Evolutionary conservation across 2,113 vertebrate species (phyloP).

Genomic region (Jacana jacana): DNA sequence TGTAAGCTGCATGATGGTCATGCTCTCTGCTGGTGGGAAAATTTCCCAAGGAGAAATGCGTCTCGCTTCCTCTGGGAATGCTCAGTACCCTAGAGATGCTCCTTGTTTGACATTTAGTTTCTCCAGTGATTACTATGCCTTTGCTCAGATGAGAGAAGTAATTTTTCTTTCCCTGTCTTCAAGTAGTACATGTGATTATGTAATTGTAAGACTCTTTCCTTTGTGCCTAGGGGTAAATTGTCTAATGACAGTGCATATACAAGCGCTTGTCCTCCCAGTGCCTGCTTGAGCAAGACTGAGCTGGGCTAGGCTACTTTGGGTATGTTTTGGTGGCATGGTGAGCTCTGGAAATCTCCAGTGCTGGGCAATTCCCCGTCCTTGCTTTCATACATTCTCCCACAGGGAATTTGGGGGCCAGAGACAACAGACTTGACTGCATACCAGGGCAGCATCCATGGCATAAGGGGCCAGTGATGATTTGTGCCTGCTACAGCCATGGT

Average conservation of each 20-base stretch:
- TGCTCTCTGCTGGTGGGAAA: conserved; percentile 67
- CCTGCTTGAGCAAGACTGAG: background rate
- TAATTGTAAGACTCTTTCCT: background rate
- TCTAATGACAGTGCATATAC: background rate
- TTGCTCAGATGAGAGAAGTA: background rate
- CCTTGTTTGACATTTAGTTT: conserved; percentile 62
- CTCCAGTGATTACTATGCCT: conserved; percentile 35
- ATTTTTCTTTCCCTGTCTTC: conserved; percentile 15
- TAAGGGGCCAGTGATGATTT: background rate
- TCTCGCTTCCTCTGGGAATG: conserved; percentile 73
- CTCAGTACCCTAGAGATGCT: conserved; percentile 45
- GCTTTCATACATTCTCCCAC: background rate
- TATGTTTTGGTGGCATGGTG: background rate
- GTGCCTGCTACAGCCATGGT: background rate
- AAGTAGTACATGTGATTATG: background rate
- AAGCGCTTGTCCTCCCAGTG: background rate
- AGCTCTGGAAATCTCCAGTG: background rate
- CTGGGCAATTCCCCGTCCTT: background rate
- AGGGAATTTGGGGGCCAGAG: background rate
- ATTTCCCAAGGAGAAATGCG: conserved; percentile 58
- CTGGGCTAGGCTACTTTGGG: background rate
- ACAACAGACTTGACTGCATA: background rate
- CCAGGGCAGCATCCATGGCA: background rate
- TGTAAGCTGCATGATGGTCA: background rate
- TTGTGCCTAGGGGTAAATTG: background rate